Evolutionary conservation across 2,797 vertebrate genomes (phyloP).

Genomic region (Amazona ochrocephala): DNA sequence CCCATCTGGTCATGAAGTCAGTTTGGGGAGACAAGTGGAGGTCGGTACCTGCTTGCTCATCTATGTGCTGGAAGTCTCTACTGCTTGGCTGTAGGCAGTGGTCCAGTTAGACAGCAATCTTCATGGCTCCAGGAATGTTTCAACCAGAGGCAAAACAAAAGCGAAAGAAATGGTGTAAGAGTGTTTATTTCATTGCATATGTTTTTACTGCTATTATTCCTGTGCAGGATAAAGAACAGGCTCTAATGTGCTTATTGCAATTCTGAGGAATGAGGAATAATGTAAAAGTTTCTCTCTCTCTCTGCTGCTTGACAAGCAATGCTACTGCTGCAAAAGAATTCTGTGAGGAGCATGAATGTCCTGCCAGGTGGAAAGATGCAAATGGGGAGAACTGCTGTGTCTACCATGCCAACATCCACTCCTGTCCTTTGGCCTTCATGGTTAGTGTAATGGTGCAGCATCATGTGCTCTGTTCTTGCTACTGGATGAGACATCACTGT

Average conservation of each 20-base stretch:
- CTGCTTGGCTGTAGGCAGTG: neutral
- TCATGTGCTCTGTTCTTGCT: neutral
- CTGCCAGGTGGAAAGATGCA: slow-evolving; percentile 84
- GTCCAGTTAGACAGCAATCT: neutral
- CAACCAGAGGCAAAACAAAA: neutral
- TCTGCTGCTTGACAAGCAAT: slow-evolving; percentile 55
- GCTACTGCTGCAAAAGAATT: slow-evolving; percentile 80
- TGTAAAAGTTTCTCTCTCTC: neutral
- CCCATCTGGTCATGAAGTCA: neutral
- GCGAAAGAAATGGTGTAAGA: neutral
- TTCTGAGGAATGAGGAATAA: neutral
- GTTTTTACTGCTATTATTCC: neutral
- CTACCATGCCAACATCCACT: slow-evolving; percentile 88
- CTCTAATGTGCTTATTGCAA: neutral
- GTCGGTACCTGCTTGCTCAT: neutral
- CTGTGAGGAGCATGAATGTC: slow-evolving; percentile 85
- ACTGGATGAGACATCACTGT: neutral
- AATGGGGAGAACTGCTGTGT: slow-evolving; percentile 86
- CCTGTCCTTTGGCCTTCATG: slow-evolving; percentile 84
- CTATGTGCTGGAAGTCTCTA: neutral
- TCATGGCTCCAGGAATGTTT: neutral
- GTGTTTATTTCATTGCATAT: neutral
- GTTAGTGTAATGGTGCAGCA: slow-evolving; percentile 47
- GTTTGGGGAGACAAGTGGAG: neutral
- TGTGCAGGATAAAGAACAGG: neutral